Evolutionary conservation across 2,113 vertebrate species (phyloP).

Genomic region (Passer montanus): DNA sequence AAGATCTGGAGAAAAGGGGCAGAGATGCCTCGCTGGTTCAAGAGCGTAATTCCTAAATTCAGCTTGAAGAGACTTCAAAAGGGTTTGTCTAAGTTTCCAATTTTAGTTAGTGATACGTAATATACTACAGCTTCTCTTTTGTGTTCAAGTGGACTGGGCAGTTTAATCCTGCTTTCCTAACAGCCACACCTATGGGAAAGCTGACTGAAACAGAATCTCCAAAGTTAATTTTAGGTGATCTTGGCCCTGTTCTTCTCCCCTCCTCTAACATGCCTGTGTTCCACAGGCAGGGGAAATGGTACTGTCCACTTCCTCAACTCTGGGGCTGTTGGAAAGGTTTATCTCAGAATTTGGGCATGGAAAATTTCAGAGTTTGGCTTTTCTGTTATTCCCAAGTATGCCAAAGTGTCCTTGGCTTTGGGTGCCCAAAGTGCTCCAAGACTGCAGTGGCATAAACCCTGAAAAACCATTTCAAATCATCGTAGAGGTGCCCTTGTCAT

Average conservation of each 20-base stretch:
- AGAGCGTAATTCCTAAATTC: background rate
- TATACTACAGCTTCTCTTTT: background rate
- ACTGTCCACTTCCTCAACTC: background rate
- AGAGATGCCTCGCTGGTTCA: background rate
- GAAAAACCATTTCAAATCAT: background rate
- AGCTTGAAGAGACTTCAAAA: background rate
- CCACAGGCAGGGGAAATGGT: background rate
- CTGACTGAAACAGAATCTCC: background rate
- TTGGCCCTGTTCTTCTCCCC: background rate
- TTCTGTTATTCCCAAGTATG: background rate
- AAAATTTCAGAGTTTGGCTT: background rate
- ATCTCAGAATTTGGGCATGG: background rate
- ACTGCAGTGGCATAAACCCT: background rate
- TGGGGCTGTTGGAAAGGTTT: background rate
- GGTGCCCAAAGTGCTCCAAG: background rate
- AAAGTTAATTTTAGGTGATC: background rate
- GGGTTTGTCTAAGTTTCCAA: background rate
- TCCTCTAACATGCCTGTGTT: background rate
- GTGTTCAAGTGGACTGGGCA: background rate
- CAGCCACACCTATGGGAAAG: background rate
- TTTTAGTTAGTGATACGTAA: background rate
- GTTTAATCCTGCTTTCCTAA: background rate
- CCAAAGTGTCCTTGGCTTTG: background rate
- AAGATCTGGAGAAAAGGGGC: background rate
- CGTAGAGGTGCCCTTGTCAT: background rate